Evolutionary conservation across 2,113 vertebrate species (phyloP), one percentile per base, ranked within the genome.

Genomic region (Piaya cayana): DNA sequence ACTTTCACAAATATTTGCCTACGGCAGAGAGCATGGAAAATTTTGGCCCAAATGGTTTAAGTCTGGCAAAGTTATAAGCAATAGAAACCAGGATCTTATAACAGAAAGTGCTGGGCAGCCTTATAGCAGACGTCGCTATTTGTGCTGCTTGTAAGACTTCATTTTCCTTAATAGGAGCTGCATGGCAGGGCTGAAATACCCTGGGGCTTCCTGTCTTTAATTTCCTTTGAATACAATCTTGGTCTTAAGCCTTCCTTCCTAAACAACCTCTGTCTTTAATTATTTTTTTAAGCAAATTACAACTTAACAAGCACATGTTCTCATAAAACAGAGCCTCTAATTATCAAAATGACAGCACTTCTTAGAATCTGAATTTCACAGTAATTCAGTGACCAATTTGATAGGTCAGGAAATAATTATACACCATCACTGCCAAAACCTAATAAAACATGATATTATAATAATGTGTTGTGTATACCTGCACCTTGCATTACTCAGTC

Each of bases 171-270:
- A 95, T 86, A 87, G 88, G 83, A 96, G 88, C 75, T 95, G 92
- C 90, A 86, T 90, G 85, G 93, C 78, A 81, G 64, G 60, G 62
- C 80, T 92, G 95, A 70, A 92, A 84, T 86, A 94, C 96, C 95
- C 96, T 93, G 74, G 56, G 96, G 96, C 96, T 96, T 95, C 95
- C 93, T 95, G 97, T 80, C 94, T 96, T 97, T 96, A 93, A 97
- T 96, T 96, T 95, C 96, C 96, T 97, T 93, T 95, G 92, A 96
- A 96, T 96, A 83, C 92, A 97, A 93, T 80, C 96, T 93, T 85
- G 92, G 86, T 96, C 76, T 95, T 97, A 97, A 97, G 92, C 93
- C 96, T 96, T 96, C 96, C 96, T 97, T 97, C 96, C 96, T 97
- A 97, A 97, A 95, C 79, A 93, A 93, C 95, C 77, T 93, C 96